phyloP scores from a whole-genome alignment of 2,797 vertebrate species.

The Mus spretus region DNA sequence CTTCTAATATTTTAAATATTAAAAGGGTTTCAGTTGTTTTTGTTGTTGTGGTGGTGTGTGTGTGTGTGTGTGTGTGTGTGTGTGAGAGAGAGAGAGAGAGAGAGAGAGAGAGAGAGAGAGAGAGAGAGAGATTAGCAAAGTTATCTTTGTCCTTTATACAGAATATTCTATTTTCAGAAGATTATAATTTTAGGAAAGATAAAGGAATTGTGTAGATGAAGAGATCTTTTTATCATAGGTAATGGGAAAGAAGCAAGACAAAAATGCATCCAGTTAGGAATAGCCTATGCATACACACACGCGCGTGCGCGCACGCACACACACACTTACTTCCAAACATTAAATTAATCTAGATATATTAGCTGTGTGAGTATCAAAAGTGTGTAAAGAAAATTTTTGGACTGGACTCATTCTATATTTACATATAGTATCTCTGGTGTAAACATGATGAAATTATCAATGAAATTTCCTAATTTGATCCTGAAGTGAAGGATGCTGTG shows the following conservation, averaged over 20 bases:
- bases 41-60: neutral
- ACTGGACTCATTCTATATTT: constrained; percentile 80
- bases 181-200: neutral
- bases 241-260: constrained; percentile 69
- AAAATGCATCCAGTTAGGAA: constrained; percentile 75
- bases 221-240: constrained; percentile 75
- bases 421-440: constrained; percentile 81
- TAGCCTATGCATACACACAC: neutral
- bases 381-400: constrained; percentile 3
- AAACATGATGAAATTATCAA: constrained; percentile 90
- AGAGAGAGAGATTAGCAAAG: neutral
- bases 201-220: neutral
- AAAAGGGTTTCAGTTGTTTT: neutral
- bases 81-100: neutral
- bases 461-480: constrained; percentile 89
- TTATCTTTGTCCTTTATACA: constrained; percentile 58
- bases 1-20: constrained; percentile 40
- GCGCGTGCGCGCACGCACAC: neutral
- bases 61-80: neutral
- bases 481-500: constrained; percentile 89
- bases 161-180: constrained; percentile 69
- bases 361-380: constrained; percentile 70
- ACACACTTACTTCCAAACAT: constrained; percentile 53
- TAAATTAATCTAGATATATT: constrained; percentile 84
- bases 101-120: neutral